Base-by-base conservation (phyloP, 2,888 invertebrate species). In the Ophioninae sp. region DNA sequence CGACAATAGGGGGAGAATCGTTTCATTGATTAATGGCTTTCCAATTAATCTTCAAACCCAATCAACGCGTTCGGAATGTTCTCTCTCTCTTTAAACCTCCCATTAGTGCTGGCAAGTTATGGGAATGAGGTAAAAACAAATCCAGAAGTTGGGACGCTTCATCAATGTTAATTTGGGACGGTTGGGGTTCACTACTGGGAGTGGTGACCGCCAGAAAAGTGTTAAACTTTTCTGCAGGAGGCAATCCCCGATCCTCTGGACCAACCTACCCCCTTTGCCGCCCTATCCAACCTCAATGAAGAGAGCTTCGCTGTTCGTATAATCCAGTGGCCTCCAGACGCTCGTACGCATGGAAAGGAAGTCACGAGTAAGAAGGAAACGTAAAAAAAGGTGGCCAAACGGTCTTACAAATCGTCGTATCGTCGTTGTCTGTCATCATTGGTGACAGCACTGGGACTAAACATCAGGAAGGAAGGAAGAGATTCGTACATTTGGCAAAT, bases 401-500 rank as follows among this genome's bases (percentile, higher is more conserved):
- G 63, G 77, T 77, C 69, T 72, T 77, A 81, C 65, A 51, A 51
- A 51, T 51, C 51, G 77, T 77, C 58, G 61, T 77, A n/a, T 41
- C 51, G 51, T 51, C 51, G 5, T 51, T 6, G 51, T 63, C 78
- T 74, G 83, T 81, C 83, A 77, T 71, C 74, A 73, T 51, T 81
- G 59, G 77, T 78, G 78, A 78, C 78, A 78, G 64, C 65, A 6
- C 22, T 61, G 61, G 22, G 41, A 20, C 59, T 59, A 59, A 51
- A 30, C 63, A 30, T 10, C 63, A 59, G 59, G 39, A 59, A 61
- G 39, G 22, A 10, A 59, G 59, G 10, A 22, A 59, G 59, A 22
- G 30, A 41, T 17, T 23, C 58, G 68, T 61, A 17, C 78, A 71
- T 83, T 81, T 83, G 81, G 83, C 81, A 69, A 81, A 83, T 75